phyloP scores from a whole-genome alignment of 2,113 vertebrate genomes.

The Promerops cafer region DNA sequence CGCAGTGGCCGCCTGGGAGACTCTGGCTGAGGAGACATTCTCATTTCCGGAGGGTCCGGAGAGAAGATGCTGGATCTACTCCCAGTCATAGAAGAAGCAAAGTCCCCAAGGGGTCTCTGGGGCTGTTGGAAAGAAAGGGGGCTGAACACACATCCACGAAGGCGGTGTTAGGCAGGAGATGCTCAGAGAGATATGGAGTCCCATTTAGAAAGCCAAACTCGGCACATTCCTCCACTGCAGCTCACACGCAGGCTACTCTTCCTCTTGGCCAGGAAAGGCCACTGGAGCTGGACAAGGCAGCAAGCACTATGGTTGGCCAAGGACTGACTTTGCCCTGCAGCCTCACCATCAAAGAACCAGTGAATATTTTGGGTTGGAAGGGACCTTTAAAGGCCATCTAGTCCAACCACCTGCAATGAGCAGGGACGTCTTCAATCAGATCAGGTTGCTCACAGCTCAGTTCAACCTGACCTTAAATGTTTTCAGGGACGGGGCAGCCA shows the following conservation, averaged over 20 bases:
- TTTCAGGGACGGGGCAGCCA: neutral
- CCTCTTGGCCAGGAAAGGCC: neutral
- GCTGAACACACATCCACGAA: neutral
- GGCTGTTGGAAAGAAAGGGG: slow-evolving; percentile 56
- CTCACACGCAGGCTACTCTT: neutral
- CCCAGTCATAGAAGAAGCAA: slow-evolving; percentile 49
- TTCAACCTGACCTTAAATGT: neutral
- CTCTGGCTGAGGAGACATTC: slow-evolving; percentile 60
- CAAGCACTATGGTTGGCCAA: neutral
- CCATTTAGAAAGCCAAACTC: neutral
- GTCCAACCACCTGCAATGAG: neutral
- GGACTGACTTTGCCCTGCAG: neutral
- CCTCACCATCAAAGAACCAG: neutral
- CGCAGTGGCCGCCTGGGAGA: slow-evolving; percentile 31
- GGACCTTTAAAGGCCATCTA: neutral
- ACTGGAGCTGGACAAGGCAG: neutral
- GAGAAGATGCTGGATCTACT: slow-evolving; percentile 60
- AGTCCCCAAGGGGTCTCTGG: slow-evolving; percentile 66
- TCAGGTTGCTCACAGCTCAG: neutral
- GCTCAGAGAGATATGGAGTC: neutral
- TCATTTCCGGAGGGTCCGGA: slow-evolving; percentile 56
- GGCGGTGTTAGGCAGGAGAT: neutral
- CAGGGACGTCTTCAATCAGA: neutral
- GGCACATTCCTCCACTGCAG: neutral
- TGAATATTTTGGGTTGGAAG: neutral